phyloP scores from a whole-genome alignment of 2,113 vertebrate genomes.

The Litocranius walleri region DNA sequence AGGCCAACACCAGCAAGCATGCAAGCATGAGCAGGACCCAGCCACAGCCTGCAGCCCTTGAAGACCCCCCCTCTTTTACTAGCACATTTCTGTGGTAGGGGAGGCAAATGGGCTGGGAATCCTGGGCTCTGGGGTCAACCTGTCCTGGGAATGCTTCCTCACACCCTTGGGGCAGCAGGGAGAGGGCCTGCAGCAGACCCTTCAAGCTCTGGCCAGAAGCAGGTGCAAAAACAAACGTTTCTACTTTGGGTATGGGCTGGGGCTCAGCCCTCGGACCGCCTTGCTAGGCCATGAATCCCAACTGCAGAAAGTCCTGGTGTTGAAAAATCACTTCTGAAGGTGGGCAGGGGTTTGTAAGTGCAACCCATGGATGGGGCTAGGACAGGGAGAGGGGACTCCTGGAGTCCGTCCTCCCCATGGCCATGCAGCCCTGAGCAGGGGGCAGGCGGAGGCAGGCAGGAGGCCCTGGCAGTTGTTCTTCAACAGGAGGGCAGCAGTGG shows the following conservation, averaged over 20 bases:
- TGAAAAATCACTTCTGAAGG: slow-evolving; percentile 15
- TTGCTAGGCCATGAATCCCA: background rate
- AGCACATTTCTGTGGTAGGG: background rate
- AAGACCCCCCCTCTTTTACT: background rate
- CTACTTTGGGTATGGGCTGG: background rate
- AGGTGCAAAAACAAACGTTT: slow-evolving; percentile 29
- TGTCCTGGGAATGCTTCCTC: background rate
- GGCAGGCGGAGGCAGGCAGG: slow-evolving; percentile 8
- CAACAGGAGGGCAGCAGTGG: slow-evolving; percentile 49
- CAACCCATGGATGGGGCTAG: slow-evolving; percentile 22
- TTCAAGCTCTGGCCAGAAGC: slow-evolving; percentile 46
- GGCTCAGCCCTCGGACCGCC: background rate
- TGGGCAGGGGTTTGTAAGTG: slow-evolving; percentile 58
- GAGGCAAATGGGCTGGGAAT: background rate
- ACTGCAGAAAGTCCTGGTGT: slow-evolving; percentile 4
- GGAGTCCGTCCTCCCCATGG: slow-evolving; percentile 3
- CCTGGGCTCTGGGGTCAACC: background rate
- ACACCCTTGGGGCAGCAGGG: background rate
- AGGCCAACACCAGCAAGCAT: background rate
- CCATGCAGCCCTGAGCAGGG: background rate
- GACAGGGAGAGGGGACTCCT: slow-evolving; percentile 25
- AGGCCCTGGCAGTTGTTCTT: slow-evolving; percentile 46
- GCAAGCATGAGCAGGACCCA: background rate
- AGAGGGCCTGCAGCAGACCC: background rate
- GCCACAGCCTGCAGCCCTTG: background rate